Conservation (phyloP, 2,888 invertebrate genomes). For the Ormyrus labotus region DNA sequence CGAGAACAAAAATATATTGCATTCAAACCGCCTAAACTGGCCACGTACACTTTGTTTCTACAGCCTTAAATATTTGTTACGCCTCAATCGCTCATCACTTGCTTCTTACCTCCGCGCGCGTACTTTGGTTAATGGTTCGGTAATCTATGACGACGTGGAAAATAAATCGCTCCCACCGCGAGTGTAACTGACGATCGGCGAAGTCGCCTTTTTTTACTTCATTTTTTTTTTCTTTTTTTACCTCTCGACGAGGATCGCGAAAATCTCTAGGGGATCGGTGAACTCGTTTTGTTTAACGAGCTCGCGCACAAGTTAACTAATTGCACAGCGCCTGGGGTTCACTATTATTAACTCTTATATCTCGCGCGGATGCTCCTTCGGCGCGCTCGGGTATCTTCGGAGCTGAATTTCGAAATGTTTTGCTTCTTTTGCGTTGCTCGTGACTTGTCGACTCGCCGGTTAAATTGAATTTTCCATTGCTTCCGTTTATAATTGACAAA, state of each 20-base stretch:
- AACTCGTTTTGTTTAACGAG: constrained; percentile 1
- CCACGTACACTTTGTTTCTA: constrained; percentile 63
- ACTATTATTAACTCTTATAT: constrained; percentile 1
- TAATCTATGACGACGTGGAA: background rate
- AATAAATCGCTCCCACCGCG: constrained; percentile 4
- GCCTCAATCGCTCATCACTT: too few species aligned
- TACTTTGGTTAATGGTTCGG: constrained; percentile 1
- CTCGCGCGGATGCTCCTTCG: background rate
- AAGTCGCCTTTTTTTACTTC: too few species aligned
- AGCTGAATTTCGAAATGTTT: background rate
- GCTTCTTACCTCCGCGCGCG: constrained; percentile 46
- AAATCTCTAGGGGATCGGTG: constrained; percentile 11
- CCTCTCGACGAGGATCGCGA: background rate
- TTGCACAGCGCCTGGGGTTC: constrained; percentile 33
- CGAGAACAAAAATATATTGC: constrained; percentile 57
- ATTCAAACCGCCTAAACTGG: constrained; percentile 61
- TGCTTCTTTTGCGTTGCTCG: too few species aligned
- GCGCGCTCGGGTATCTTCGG: constrained; percentile 11
- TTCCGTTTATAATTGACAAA: too few species aligned
- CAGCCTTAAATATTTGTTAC: constrained; percentile 64
- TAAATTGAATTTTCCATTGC: too few species aligned
- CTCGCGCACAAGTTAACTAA: constrained; percentile 40
- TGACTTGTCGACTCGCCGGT: too few species aligned
- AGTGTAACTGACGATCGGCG: constrained; percentile 16
- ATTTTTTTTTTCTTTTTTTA: too few species aligned